Evolutionary conservation across 2,888 invertebrate genomes (phyloP).

Genomic region (Tetanocera ferruginea): DNA sequence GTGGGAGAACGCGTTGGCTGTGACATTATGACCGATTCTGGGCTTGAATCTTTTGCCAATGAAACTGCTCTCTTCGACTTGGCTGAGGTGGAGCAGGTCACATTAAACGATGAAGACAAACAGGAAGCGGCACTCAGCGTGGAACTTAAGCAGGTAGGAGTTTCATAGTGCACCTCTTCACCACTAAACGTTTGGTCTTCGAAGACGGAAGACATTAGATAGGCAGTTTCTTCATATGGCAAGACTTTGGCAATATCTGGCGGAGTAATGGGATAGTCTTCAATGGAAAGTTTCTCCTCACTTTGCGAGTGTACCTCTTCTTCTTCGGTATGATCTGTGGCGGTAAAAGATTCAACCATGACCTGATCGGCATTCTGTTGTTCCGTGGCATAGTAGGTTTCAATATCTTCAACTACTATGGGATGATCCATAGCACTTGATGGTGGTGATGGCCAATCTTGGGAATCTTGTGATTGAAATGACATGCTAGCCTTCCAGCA

Average conservation of each 20-base stretch:
- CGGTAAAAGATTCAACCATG: constrained; percentile 78
- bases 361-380: constrained; percentile 85
- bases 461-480: constrained; percentile 77
- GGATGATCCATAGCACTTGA: constrained; percentile 78
- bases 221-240: constrained; percentile 67
- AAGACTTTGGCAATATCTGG: constrained; percentile 67
- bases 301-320: constrained; percentile 78
- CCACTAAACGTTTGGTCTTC: constrained; percentile 61
- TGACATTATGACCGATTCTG: constrained; percentile 73
- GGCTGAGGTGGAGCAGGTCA: constrained; percentile 65
- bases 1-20: constrained; percentile 76
- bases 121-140: constrained; percentile 67
- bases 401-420: constrained; percentile 81
- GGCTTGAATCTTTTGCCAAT: constrained; percentile 58
- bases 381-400: constrained; percentile 84
- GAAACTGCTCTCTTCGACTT: constrained; percentile 52
- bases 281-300: constrained; percentile 68
- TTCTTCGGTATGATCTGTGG: constrained; percentile 74
- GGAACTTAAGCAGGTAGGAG: constrained; percentile 65
- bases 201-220: constrained; percentile 66
- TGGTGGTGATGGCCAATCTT: constrained; percentile 87
- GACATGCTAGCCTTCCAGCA: constrained; percentile 68
- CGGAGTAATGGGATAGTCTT: constrained; percentile 65
- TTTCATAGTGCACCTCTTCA: constrained; percentile 60
- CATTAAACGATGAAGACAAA: constrained; percentile 64